Percentiles rank a stretch among this genome's conserved stretches.
Conservation (phyloP, 1,140 invertebrate genomes). For the Ditylenchus dipsaci region DNA sequence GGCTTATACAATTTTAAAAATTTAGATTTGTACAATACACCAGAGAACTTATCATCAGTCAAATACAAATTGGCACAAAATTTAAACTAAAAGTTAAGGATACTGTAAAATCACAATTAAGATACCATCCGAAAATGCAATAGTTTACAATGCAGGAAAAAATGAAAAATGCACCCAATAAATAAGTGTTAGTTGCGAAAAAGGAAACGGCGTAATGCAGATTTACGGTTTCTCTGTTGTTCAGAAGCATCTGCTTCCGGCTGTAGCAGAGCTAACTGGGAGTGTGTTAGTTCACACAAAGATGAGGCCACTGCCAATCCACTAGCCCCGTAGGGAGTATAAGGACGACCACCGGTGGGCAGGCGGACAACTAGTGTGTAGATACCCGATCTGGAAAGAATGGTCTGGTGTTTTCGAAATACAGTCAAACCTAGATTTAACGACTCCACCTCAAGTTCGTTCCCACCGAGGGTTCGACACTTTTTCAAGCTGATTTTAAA, state of each 20-base stretch:
- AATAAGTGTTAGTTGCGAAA: not conserved
- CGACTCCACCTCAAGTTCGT: too few species aligned
- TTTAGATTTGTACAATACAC: too few species aligned
- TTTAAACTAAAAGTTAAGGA: too few species aligned
- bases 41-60: too few species aligned
- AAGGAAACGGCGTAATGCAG: constrained; percentile 31
- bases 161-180: constrained; percentile 5
- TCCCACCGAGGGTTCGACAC: too few species aligned
- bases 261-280: constrained; percentile 47
- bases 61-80: too few species aligned
- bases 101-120: too few species aligned
- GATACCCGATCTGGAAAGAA: constrained; percentile 26
- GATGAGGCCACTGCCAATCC: constrained; percentile 54
- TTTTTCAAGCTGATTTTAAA: too few species aligned
- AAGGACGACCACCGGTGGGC: constrained; percentile 45
- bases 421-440: too few species aligned
- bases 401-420: too few species aligned
- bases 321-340: constrained; percentile 53
- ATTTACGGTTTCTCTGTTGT: constrained; percentile 26
- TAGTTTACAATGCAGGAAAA: not conserved
- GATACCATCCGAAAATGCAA: too few species aligned
- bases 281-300: constrained; percentile 49
- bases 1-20: too few species aligned
- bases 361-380: constrained; percentile 54
- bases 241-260: constrained; percentile 37